Evolutionary conservation across 2,888 invertebrate genomes (phyloP).

Genomic region (Nineta flava): DNA sequence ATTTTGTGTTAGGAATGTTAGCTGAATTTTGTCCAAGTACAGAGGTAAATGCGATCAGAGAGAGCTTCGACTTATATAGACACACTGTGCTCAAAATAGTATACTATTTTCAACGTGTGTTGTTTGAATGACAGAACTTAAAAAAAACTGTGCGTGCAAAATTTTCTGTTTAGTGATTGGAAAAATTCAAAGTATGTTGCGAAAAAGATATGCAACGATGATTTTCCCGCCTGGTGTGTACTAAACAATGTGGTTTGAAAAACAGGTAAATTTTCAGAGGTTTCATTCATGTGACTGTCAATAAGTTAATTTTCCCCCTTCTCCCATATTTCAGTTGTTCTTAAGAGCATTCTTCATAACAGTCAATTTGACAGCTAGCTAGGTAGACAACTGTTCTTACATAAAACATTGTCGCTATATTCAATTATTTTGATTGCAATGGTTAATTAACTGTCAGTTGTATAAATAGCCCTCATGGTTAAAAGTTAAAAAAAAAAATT

Average conservation of each 20-base stretch:
- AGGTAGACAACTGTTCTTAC: too few relatives aligned
- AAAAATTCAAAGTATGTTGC: slow-evolving; percentile 16
- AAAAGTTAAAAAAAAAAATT: too few relatives aligned
- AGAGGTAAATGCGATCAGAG: slow-evolving; percentile 1
- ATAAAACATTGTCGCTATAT: too few relatives aligned
- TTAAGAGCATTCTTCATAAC: too few relatives aligned
- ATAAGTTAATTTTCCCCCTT: too few relatives aligned
- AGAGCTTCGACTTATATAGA: neutral
- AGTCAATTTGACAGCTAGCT: too few relatives aligned
- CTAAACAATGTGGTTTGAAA: slow-evolving; percentile 31
- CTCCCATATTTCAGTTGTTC: too few relatives aligned
- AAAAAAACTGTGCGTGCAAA: neutral
- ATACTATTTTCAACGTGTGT: neutral
- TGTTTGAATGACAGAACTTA: neutral
- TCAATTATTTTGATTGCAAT: too few relatives aligned
- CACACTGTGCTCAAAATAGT: slow-evolving; percentile 1
- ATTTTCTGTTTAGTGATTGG: neutral
- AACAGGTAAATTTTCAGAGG: slow-evolving; percentile 23
- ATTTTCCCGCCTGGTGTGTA: slow-evolving; percentile 22
- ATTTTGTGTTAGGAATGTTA: slow-evolving; percentile 3
- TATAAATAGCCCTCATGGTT: too few relatives aligned
- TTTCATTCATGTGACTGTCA: neutral
- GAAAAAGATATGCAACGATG: slow-evolving; percentile 26
- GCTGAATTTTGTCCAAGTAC: neutral
- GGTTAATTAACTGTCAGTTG: too few relatives aligned